Evolutionary conservation across 2,888 invertebrate genomes (phyloP), one percentile per base, ranked within the genome.

Genomic region (Apodemia hepburni): DNA sequence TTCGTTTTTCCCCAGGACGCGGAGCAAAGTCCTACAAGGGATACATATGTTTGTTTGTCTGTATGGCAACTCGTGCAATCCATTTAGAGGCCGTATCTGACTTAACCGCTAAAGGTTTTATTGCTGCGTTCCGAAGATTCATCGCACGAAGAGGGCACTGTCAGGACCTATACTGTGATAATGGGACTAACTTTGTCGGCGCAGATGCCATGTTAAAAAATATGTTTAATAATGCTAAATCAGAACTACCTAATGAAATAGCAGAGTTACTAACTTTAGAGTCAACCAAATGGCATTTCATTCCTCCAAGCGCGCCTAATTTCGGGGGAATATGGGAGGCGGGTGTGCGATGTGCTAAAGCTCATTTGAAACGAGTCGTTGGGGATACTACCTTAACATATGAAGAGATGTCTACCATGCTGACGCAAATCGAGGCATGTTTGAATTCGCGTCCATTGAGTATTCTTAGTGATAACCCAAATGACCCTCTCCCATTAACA

Each of bases 91-190:
- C 64, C 0, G 67, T 73, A 5, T 64, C 66, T 9, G 68, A 71
- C 51, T 47, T 78, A 6, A 68, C 71, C 5, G 63, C 76, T 1
- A 68, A 74, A 57, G 71, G 70, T 1, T 71, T 70, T 49, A 61
- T 70, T 15, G 68, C 68, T 6, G 71, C 70, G n/a, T 71, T 70
- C 29, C 42, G 59, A 38, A 29, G 68, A 7, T 68, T 70, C 60
- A 57, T 60, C 2, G 35, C 65, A 0, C 51, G 69, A 15, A 22
- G 69, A 49, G 71, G 70, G 5, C 66, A 67, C 62, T 65, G 64
- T 59, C 27, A 42, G 3, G 61, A 66, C n/a, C 5, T 71, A 0
- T 70, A 38, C 15, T 65, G 68, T 49, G 71, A 71, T 45, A 70
- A 70, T 65, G 71, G 66, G 11, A 70, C 69, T 15, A 69, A 69